Conservation (phyloP, 1,140 invertebrate species). For the Ips typographus region DNA sequence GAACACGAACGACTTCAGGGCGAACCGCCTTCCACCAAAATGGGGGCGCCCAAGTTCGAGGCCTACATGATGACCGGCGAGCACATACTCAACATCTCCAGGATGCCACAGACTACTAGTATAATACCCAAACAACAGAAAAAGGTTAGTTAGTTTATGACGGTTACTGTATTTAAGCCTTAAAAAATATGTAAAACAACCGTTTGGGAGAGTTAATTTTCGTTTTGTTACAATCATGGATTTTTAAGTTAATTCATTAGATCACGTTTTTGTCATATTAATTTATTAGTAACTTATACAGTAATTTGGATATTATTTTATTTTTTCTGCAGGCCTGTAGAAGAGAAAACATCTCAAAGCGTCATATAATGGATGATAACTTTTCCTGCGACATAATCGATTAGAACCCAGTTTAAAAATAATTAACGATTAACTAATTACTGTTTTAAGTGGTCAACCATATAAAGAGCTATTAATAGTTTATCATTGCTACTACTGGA, state of each 20-base stretch:
- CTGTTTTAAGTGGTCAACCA: too few relatives aligned
- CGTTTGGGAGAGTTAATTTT: neutral
- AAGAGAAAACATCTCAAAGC: too few relatives aligned
- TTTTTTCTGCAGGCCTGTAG: too few relatives aligned
- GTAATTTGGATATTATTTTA: too few relatives aligned
- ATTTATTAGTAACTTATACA: too few relatives aligned
- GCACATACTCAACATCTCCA: conserved; percentile 86
- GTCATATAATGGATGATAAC: too few relatives aligned
- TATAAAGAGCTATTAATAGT: too few relatives aligned
- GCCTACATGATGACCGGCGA: conserved; percentile 98
- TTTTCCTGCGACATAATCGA: too few relatives aligned
- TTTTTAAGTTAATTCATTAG: neutral
- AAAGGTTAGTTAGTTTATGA: conserved; percentile 54
- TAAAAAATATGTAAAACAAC: neutral
- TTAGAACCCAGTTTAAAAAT: too few relatives aligned
- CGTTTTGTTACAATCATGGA: neutral
- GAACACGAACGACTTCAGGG: conserved; percentile 57
- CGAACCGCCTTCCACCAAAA: conserved; percentile 54
- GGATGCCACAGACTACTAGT: conserved; percentile 66
- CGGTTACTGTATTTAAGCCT: neutral
- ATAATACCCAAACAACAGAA: conserved; percentile 66
- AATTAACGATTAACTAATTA: too few relatives aligned
- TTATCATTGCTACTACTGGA: too few relatives aligned
- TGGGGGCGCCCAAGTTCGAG: conserved; percentile 67
- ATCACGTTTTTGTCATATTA: too few relatives aligned